phyloP scores from a whole-genome alignment of 2,888 invertebrate genomes.

The Microctonus hyperodae region DNA sequence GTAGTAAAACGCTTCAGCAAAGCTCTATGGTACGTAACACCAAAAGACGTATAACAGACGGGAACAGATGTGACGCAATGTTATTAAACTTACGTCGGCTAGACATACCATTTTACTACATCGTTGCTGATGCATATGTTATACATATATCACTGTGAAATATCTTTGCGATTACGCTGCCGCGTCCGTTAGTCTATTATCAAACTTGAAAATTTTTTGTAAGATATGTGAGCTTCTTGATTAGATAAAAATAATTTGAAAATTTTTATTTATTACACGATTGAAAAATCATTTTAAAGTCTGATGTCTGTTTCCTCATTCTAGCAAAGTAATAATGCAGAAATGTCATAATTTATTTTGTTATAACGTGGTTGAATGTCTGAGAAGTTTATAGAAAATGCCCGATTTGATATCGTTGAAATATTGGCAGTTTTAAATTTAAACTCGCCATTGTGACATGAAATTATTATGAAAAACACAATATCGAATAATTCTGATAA shows the following conservation, averaged over 20 bases:
- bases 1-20: constrained; percentile 37
- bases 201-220: not conserved
- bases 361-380: too few relatives aligned
- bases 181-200: not conserved
- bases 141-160: not conserved
- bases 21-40: constrained; percentile 10
- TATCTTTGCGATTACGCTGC: not conserved
- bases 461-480: too few relatives aligned
- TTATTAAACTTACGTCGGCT: constrained; percentile 48
- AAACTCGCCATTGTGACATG: too few relatives aligned
- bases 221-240: not conserved
- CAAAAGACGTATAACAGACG: not conserved
- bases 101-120: constrained; percentile 8
- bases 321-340: too few relatives aligned
- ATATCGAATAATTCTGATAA: too few relatives aligned
- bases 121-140: not conserved
- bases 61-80: constrained; percentile 32
- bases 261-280: not conserved
- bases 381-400: too few relatives aligned
- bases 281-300: too few relatives aligned
- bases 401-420: too few relatives aligned
- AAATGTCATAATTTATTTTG: too few relatives aligned
- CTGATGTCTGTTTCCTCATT: too few relatives aligned
- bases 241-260: not conserved
- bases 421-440: too few relatives aligned